Conservation (phyloP, 2,797 vertebrate genomes). For the Acanthornis magna region DNA sequence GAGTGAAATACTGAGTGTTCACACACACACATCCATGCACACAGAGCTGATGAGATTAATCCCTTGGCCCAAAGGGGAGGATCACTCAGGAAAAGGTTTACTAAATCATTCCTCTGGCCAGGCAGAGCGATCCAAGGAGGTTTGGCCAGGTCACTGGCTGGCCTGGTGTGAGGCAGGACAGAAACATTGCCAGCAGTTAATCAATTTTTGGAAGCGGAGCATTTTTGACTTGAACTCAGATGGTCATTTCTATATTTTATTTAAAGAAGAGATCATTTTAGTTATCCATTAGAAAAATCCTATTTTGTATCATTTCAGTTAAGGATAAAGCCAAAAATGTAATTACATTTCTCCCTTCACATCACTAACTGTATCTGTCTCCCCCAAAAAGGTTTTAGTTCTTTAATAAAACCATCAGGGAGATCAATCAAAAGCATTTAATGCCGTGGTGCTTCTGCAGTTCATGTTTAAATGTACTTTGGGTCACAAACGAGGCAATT, state of each 20-base stretch:
- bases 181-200: not conserved
- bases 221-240: slow-evolving; percentile 49
- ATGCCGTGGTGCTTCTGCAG: slow-evolving; percentile 44
- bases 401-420: slow-evolving; percentile 67
- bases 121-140: slow-evolving; percentile 12
- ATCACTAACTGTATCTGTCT: slow-evolving; percentile 54
- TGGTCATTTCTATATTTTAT: slow-evolving; percentile 54
- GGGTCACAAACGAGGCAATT: slow-evolving; percentile 64
- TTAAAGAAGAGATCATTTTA: slow-evolving; percentile 59
- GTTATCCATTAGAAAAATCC: slow-evolving; percentile 65
- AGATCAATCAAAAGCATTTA: slow-evolving; percentile 72
- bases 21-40: not conserved
- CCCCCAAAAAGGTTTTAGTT: slow-evolving; percentile 54
- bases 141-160: not conserved
- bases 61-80: slow-evolving; percentile 19
- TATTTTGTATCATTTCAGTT: slow-evolving; percentile 46
- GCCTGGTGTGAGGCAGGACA: slow-evolving; percentile 6
- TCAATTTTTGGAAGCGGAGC: slow-evolving; percentile 55
- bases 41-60: slow-evolving; percentile 2
- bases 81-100: slow-evolving; percentile 31
- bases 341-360: slow-evolving; percentile 56
- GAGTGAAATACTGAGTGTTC: not conserved
- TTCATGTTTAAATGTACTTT: slow-evolving; percentile 69
- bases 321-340: slow-evolving; percentile 64
- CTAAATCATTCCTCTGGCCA: slow-evolving; percentile 54